These are phyloP conservation scores for Spinibarbus caldwelli DNA, from an alignment of 2,797 vertebrate species.

Conservation along the genomic window DNA sequence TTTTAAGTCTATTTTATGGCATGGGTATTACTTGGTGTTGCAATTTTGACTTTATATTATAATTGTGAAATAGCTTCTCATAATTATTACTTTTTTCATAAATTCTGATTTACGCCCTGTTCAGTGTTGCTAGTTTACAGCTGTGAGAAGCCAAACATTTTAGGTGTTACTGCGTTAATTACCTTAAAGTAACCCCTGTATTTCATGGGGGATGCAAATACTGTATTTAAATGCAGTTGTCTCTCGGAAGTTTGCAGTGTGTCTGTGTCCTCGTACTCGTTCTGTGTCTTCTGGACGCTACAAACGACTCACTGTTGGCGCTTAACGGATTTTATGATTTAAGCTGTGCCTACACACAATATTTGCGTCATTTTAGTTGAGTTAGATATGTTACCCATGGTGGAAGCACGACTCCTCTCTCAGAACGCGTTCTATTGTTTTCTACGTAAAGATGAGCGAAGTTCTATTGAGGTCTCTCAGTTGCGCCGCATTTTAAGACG, in stretches of 20 bases:
- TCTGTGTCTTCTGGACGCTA: neutral
- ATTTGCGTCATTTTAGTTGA: neutral
- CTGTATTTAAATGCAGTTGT: neutral
- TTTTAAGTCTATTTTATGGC: neutral
- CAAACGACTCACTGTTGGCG: neutral
- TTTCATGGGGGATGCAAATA: too few species aligned
- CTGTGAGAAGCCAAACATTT: neutral
- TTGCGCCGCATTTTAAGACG: neutral
- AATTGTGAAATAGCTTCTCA: neutral
- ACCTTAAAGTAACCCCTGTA: neutral
- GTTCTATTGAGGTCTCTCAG: too few species aligned
- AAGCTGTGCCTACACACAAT: neutral
- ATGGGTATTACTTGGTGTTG: neutral
- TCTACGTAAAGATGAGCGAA: too few species aligned
- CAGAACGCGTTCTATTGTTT: neutral
- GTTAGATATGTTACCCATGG: neutral
- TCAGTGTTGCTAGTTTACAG: neutral
- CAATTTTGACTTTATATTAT: neutral
- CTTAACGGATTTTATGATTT: too few species aligned
- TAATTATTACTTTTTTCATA: neutral
- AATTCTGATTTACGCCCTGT: neutral
- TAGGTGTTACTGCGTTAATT: too few species aligned
- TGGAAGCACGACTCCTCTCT: neutral
- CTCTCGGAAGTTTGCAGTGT: neutral
- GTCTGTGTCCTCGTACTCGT: neutral